Base-by-base conservation (phyloP, 1,140 invertebrate genomes). In the Lysiphlebus fabarum region DNA sequence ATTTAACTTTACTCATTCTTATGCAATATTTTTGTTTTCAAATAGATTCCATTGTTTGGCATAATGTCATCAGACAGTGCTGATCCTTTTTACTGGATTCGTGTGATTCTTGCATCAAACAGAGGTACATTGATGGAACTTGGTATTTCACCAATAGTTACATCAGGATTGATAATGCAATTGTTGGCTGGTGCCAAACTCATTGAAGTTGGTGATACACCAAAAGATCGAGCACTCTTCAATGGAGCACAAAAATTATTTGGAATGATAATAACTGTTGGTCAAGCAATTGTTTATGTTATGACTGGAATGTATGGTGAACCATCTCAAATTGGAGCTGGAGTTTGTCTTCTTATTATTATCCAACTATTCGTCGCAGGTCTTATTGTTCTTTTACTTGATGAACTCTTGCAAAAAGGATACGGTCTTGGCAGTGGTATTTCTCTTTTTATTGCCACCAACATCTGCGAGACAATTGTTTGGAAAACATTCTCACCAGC, bases 281-380 rank as follows among this genome's bases (percentile, higher is more conserved):
- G 97, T 66, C 98, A 99, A 83, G 95, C 98, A n/a, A 99, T 99
- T 71, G 96, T 99, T 2, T 99, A 99, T 77, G 98, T 99, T n/a
- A 96, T 99, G 93, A 99, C 97, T 62, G 98, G 95, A 67, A 98
- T 99, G 95, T 99, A 99, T 72, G 98, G 98, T 41, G 96, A 99
- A 73, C 98, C 98, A 51, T 86, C 93, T 66, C 96, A 99, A 80
- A 98, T 99, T 73, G 98, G 98, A 58, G 93, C 95, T 67, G 98
- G 98, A 67, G 95, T 99, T 58, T 99, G 97, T 79, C 84, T 99
- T 34, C 83, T 99, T 48, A 99, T 99, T 80, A 98, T 99, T 75
- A 97, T 99, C 64, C 93, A 99, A 81, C 81, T 99, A 63, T 99
- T 99, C 76, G 95, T 99, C 51, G 97, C 98, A 71, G 98, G 98